Base-by-base conservation (phyloP, 2,888 invertebrate genomes). In the Microplitis manilae region DNA sequence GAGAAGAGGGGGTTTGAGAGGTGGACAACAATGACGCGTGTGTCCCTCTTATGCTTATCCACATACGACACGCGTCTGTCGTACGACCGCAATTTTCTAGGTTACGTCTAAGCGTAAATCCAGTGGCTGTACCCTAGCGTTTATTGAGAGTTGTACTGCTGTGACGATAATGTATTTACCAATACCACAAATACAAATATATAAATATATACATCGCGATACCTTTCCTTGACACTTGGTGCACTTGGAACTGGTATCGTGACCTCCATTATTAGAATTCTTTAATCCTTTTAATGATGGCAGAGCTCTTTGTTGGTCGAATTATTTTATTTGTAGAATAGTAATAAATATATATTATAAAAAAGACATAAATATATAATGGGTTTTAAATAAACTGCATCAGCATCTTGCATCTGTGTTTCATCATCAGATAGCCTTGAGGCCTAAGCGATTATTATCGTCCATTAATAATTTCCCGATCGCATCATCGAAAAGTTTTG, bases 391-490 rank as follows among this genome's bases (percentile, higher is more conserved):
- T 68, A 68, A 39, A 50, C 50, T 13, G 13, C 68, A 41, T 68
- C 68, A 68, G 41, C 50, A 68, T 41, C 40, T 40, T 68, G 9
- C 7, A 41, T 15, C 30, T 30, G 17, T 41, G 41, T 17, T 68
- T 70, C 71, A 71, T 62, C 67, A 76, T 76, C 68, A 68, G 61
- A 69, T 77, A 50, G 73, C 73, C 73, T 62, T 2, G 68, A 38
- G 77, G 79, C 73, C 76, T 80, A 81, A 79, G 78, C 72, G 79
- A 83, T 81, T 77, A 85, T 83, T 82, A 85, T 80, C 79, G 74
- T 82, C 82, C 83, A 85, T 86, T 85, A 86, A 85, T 86, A 85
- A 86, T 83, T 83, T 79, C 79, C 79, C 79, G 79, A 83, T 83
- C 83, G 82, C 79, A 83, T 82, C 83, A 72, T 50, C 50, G 13